Percentiles rank a stretch among this genome's conserved stretches.
These are phyloP conservation scores for Graphium colonna DNA, from an alignment of 2,888 invertebrate species.

Conservation along the genomic window DNA sequence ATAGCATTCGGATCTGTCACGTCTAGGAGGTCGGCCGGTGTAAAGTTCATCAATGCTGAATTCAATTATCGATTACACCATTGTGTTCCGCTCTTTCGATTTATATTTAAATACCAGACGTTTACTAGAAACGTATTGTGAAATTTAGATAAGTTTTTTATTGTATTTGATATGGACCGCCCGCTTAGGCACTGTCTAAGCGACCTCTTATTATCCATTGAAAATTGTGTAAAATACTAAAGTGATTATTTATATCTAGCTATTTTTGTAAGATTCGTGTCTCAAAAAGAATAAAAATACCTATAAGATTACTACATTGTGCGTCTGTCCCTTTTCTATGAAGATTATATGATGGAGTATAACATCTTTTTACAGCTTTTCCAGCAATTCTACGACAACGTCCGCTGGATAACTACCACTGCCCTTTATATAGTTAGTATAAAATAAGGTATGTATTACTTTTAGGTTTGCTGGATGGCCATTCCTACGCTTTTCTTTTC, in stretches of 20 bases:
- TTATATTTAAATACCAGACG: slow-evolving; percentile 79
- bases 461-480: too few species aligned
- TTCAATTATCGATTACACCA: slow-evolving; percentile 80
- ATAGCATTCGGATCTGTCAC: slow-evolving; percentile 79
- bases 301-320: too few species aligned
- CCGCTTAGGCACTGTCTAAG: slow-evolving; percentile 42
- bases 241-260: too few species aligned
- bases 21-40: slow-evolving; percentile 75
- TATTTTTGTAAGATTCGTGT: too few species aligned
- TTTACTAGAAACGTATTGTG: slow-evolving; percentile 77
- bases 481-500: too few species aligned
- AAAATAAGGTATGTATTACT: too few species aligned
- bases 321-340: too few species aligned
- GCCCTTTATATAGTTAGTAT: too few species aligned
- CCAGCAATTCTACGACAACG: too few species aligned
- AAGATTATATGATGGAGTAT: neutral
- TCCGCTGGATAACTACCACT: too few species aligned
- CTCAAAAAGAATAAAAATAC: too few species aligned
- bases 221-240: slow-evolving; percentile 29
- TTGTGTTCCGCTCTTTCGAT: slow-evolving; percentile 77
- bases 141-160: slow-evolving; percentile 67
- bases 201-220: slow-evolving; percentile 35
- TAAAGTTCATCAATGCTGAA: slow-evolving; percentile 80
- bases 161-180: slow-evolving; percentile 66
- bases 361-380: too few species aligned